Conservation (phyloP, 2,113 vertebrate genomes). For the Chunga burmeisteri region DNA sequence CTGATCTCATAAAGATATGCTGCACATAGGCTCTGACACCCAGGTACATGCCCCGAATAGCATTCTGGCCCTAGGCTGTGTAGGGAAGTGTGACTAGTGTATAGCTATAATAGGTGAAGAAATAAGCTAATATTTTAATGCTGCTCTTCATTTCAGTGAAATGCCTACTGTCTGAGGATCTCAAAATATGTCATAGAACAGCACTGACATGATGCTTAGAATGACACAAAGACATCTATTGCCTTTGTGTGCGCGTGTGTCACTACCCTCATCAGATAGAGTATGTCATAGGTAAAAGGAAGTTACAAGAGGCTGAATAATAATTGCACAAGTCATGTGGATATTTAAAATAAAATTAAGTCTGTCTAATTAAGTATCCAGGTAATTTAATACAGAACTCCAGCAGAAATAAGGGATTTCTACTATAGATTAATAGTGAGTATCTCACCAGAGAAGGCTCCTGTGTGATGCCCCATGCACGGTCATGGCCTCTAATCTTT, state of each 20-base stretch:
- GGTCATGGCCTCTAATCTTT: neutral
- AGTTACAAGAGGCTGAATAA: neutral
- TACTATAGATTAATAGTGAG: neutral
- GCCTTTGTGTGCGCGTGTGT: neutral
- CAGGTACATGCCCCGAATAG: rapidly evolving
- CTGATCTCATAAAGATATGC: neutral
- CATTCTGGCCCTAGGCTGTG: neutral
- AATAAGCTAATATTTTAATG: neutral
- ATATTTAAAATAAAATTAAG: conserved; percentile 24
- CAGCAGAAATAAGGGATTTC: neutral
- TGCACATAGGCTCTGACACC: neutral
- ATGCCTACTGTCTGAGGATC: neutral
- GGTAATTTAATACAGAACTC: neutral
- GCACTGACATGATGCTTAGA: neutral
- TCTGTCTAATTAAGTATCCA: conserved; percentile 16
- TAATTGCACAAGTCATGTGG: neutral
- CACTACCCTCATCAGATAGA: neutral
- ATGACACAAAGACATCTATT: neutral
- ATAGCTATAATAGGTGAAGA: neutral
- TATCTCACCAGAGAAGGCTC: neutral
- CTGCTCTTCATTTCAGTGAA: neutral
- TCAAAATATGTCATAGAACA: neutral
- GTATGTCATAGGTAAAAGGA: neutral
- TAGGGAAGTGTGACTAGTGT: neutral
- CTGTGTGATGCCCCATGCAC: neutral